A percentile compares a stretch with the other conserved stretches of the same genome.
Evolutionary conservation across 2,888 invertebrate genomes (phyloP).

Genomic region (Macrophya alboannulata): DNA sequence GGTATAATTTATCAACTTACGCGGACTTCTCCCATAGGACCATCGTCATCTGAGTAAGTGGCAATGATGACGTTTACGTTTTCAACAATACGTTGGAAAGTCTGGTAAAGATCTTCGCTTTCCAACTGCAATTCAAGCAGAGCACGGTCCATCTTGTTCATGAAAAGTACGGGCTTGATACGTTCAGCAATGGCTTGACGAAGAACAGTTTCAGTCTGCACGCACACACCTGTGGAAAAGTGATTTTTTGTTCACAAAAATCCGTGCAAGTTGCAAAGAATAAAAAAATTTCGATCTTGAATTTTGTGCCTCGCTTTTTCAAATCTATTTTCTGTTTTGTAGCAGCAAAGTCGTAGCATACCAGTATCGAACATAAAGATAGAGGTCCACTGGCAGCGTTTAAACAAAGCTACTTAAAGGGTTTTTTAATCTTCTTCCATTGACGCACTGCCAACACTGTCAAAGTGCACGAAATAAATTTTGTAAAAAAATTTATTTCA

Average conservation of each 20-base stretch:
- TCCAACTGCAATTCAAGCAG: conserved; percentile 98
- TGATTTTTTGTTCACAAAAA: conserved; percentile 8
- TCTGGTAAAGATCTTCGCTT: conserved; percentile 98
- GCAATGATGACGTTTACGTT: conserved; percentile 99
- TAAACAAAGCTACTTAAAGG: conserved; percentile 79
- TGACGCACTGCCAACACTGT: conserved; percentile 84
- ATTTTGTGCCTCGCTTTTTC: background rate
- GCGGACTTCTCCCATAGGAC: conserved; percentile 99
- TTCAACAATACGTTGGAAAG: conserved; percentile 99
- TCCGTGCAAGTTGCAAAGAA: background rate
- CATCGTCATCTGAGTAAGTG: conserved; percentile 98
- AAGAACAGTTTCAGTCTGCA: conserved; percentile 99
- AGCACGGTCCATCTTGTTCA: conserved; percentile 99
- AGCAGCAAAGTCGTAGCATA: conserved; percentile 83
- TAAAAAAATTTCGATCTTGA: background rate
- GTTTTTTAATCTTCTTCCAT: conserved; percentile 85
- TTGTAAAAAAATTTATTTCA: conserved; percentile 63
- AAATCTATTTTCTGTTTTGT: conserved; percentile 75
- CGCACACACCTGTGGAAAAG: conserved; percentile 93
- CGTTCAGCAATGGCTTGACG: conserved; percentile 99
- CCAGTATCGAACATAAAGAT: conserved; percentile 89
- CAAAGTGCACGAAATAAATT: conserved; percentile 70
- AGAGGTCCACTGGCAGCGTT: conserved; percentile 91
- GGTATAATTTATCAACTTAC: conserved; percentile 81
- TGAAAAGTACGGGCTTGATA: conserved; percentile 99